Base-by-base conservation (phyloP, 2,888 invertebrate species). In the Sylvicola cinctus region DNA sequence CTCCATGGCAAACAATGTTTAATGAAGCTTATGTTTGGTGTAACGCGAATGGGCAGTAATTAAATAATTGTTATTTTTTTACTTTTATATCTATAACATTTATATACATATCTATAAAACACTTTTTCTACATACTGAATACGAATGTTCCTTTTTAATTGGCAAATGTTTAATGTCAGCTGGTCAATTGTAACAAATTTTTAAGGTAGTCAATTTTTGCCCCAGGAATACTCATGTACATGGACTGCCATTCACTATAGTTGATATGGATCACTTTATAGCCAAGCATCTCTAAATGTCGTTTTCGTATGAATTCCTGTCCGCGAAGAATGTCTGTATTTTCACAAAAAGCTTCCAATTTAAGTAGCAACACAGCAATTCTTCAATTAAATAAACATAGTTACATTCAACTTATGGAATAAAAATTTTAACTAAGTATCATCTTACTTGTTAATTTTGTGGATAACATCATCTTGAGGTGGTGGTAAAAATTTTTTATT, bases 1-100 rank as follows among this genome's bases (percentile, higher is more conserved):
- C 90, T 17, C 95, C 95, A 0, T 96, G 95, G 95, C 70, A 83
- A 41, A 65, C 71, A 41, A 79, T 95, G 66, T 95, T 95, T 58
- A 70, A 74, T 45, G 93, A 93, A 55, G 93, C 93, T 0, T 79
- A 71, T 46, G 53, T 58, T 2, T 87, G 85, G 85, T 54, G 61
- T 55, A 28, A 39, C 16, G 39, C 20, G 34, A 20, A 38, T 23
- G 30, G 17, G 10, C 11, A 32, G 17, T n/a, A 25, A 6, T 28
- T 15, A 10, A 30, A n/a, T 30, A 10, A 34, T 12, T n/a, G 5
- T 11, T 8, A 17, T 23, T 15, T 8, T 4, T 13, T 13, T 17
- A 17, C 13, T 16, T 16, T 15, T 31, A 29, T 12, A 6, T 12
- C 11, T 14, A 11, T 20, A 20, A 4, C 4, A 20, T 20, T 20